Evolutionary conservation across 2,113 vertebrate genomes (phyloP).

Genomic region (Australoheros scitulus): DNA sequence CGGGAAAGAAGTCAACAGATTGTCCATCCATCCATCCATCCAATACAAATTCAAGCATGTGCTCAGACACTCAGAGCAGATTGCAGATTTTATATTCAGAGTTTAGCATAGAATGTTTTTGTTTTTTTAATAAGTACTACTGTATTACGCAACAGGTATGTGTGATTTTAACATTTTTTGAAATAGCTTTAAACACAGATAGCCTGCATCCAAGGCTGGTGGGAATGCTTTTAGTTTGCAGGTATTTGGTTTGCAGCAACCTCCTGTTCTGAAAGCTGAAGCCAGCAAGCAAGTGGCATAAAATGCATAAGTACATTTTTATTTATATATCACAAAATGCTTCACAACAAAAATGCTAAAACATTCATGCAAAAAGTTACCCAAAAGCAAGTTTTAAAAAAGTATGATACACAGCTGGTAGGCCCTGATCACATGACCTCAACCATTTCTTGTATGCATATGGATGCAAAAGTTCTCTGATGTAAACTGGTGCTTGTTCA

Average conservation of each 20-base stretch:
- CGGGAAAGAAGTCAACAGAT: slow-evolving; percentile 12
- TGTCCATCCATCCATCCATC: no score
- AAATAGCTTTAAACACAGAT: neutral
- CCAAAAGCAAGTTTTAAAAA: neutral
- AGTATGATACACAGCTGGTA: neutral
- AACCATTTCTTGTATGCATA: neutral
- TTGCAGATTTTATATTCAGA: neutral
- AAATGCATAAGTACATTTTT: neutral
- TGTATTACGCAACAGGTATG: neutral
- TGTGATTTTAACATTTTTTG: neutral
- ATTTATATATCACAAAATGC: neutral
- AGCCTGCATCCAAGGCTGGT: neutral
- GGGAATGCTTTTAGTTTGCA: neutral
- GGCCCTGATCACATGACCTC: neutral
- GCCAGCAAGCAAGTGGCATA: neutral
- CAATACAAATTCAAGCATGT: neutral
- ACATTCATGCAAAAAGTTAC: neutral
- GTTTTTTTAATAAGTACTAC: neutral
- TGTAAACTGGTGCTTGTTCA: neutral
- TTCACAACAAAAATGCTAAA: neutral
- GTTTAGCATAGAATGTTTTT: neutral
- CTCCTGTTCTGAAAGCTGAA: neutral
- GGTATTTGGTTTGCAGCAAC: neutral
- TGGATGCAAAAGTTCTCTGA: no score
- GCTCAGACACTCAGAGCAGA: neutral